Conservation (phyloP, 2,113 vertebrate genomes). For the Lethenteron reissneri region DNA sequence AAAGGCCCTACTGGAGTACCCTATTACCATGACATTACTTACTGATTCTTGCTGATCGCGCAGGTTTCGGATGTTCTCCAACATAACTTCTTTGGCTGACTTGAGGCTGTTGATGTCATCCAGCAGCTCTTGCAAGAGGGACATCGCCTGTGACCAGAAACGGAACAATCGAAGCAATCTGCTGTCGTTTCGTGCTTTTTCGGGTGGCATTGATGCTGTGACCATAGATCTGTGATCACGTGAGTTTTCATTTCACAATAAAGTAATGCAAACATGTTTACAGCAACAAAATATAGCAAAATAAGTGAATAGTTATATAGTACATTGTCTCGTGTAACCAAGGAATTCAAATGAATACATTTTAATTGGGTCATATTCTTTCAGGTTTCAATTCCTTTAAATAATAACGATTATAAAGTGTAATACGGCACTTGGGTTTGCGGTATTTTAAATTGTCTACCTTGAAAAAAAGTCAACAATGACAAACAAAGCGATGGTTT, state of each 20-base stretch:
- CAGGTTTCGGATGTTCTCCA: constrained; percentile 16
- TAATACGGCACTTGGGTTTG: too few relatives aligned
- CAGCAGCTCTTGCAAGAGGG: constrained; percentile 19
- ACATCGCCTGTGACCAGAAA: constrained; percentile 17
- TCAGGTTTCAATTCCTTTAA: neutral
- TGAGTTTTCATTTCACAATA: neutral
- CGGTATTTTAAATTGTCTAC: too few relatives aligned
- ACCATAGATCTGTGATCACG: neutral
- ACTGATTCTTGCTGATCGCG: constrained; percentile 12
- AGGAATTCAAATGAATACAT: neutral
- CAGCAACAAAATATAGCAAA: neutral
- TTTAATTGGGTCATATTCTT: neutral
- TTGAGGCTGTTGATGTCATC: constrained; percentile 20
- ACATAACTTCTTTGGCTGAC: constrained; percentile 13
- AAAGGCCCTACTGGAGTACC: neutral
- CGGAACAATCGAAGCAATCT: neutral
- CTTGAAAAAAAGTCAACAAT: too few relatives aligned
- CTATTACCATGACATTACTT: neutral
- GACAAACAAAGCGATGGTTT: too few relatives aligned
- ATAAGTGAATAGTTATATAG: neutral
- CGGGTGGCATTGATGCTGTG: neutral
- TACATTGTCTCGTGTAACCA: neutral
- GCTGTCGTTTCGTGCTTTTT: neutral
- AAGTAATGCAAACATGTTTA: neutral
- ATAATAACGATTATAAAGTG: neutral